phyloP scores from a whole-genome alignment of 1,140 invertebrate genomes.

The Platorchestia sp. region DNA sequence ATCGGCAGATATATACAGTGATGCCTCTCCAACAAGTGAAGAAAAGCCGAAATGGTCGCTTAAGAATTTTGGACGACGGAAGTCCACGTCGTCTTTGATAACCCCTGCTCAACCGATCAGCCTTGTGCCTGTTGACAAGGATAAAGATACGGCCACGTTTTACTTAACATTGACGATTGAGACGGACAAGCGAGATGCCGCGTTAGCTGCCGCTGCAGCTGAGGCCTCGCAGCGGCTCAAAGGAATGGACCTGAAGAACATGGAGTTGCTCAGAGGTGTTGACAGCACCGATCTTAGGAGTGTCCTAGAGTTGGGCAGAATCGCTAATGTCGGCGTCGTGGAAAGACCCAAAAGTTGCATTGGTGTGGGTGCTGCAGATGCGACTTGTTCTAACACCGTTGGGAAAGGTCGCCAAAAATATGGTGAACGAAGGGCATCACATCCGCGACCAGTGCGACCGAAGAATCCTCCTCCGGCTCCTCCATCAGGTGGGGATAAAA shows the following conservation, averaged over 20 bases:
- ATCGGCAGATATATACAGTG: slow-evolving; percentile 62
- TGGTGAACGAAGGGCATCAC: neutral
- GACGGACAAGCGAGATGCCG: slow-evolving; percentile 62
- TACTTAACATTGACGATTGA: slow-evolving; percentile 66
- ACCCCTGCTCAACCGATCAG: slow-evolving; percentile 22
- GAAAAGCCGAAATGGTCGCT: slow-evolving; percentile 67
- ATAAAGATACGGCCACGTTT: slow-evolving; percentile 66
- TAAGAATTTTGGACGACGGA: slow-evolving; percentile 63
- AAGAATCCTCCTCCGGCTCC: slow-evolving; percentile 56
- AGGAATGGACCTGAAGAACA: slow-evolving; percentile 56
- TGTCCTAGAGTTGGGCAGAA: slow-evolving; percentile 5
- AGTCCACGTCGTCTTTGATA: slow-evolving; percentile 56
- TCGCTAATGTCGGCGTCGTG: neutral
- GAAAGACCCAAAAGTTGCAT: slow-evolving; percentile 15
- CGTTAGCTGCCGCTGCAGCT: slow-evolving; percentile 37
- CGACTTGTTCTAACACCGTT: neutral
- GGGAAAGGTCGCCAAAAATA: neutral
- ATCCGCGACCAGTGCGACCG: slow-evolving; percentile 23
- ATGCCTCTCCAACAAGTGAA: slow-evolving; percentile 64
- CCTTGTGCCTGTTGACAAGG: neutral
- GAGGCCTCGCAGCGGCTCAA: slow-evolving; percentile 34
- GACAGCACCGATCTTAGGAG: slow-evolving; percentile 7
- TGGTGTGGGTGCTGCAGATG: neutral
- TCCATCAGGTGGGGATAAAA: slow-evolving; percentile 34
- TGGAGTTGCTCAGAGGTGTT: slow-evolving; percentile 20